phyloP scores from a whole-genome alignment of 2,888 invertebrate species.

The Agrilus cyanescens region DNA sequence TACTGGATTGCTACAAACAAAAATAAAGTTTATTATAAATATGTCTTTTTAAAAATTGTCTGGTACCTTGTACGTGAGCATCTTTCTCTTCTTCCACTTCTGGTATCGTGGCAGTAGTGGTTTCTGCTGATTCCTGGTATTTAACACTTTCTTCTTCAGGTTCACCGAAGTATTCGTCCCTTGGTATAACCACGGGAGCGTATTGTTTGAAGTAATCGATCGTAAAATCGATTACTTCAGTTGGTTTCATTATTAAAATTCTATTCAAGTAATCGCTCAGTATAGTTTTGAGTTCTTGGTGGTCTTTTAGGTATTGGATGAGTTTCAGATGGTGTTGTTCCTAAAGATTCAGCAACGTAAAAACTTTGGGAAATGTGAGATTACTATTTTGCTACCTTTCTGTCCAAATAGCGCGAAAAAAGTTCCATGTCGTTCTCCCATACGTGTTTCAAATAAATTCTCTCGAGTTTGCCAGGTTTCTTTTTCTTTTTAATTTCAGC shows the following conservation, averaged over 20 bases:
- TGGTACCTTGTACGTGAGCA: too few species aligned
- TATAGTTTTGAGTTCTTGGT: slow-evolving; percentile 43
- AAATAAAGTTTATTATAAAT: too few species aligned
- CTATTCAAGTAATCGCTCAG: slow-evolving; percentile 50
- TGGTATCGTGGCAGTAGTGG: too few species aligned
- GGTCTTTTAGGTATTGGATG: slow-evolving; percentile 45
- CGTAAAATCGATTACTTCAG: slow-evolving; percentile 45
- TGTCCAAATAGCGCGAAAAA: slow-evolving; percentile 48
- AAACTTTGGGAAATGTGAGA: neutral
- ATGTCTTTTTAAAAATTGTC: too few species aligned
- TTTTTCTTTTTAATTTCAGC: slow-evolving; percentile 22
- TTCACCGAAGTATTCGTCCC: slow-evolving; percentile 37
- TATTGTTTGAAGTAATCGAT: slow-evolving; percentile 39
- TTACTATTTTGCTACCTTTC: slow-evolving; percentile 37
- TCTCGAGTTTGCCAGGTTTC: slow-evolving; percentile 27
- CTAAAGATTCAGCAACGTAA: slow-evolving; percentile 25
- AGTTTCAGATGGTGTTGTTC: slow-evolving; percentile 38
- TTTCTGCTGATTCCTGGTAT: neutral
- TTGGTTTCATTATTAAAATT: slow-evolving; percentile 44
- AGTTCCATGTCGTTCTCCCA: slow-evolving; percentile 51
- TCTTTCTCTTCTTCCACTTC: too few species aligned
- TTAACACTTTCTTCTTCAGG: slow-evolving; percentile 36
- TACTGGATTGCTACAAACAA: too few species aligned
- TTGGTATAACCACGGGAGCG: slow-evolving; percentile 33
- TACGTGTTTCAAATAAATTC: slow-evolving; percentile 36